Evolutionary conservation across 2,113 vertebrate species (phyloP), one percentile per base, ranked within the genome.

Genomic region (Rhea americana): DNA sequence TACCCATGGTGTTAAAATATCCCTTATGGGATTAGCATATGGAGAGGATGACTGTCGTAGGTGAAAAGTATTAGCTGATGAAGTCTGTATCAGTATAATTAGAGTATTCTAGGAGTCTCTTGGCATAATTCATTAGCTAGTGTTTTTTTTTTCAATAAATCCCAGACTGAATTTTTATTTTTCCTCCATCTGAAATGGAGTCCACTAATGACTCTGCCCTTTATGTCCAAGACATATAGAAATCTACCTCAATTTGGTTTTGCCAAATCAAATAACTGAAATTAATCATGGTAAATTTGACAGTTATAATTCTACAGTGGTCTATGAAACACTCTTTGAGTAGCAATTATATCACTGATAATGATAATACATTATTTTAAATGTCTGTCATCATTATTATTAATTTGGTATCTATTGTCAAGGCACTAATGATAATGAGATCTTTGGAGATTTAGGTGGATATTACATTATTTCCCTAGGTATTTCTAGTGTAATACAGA

Each of bases 21-120:
- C 50, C 75, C 78, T 79, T 85, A 79, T 47, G 59, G 24, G 63
- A 94, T 92, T 91, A 95, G 2, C 78, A 89, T 74, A 82, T 17
- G 43, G 75, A 93, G 32, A 89, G 55, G 63, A 93, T 76, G 85
- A 91, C 65, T 89, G 89, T 77, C 0, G 0, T 68, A 93, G 65
- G 61, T 91, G 80, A 94, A 94, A 93, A 84, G 50, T 82, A 92
- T 93, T 91, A 93, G 53, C 63, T 92, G 89, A 70, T 80, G 89
- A 89, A 92, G 51, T 88, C 73, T 90, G 53, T 81, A 81, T 72
- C 39, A 30, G 72, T 82, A 82, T 82, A 93, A 94, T 91, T 94
- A 93, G 76, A 83, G 28, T 65, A 90, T 91, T 95, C 65, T 56
- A 25, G 32, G 37, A 85, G 22, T 76, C 30, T 93, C 53, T 79